Evolutionary conservation across 1,140 invertebrate species (phyloP).

Genomic region (Diprion similis): DNA sequence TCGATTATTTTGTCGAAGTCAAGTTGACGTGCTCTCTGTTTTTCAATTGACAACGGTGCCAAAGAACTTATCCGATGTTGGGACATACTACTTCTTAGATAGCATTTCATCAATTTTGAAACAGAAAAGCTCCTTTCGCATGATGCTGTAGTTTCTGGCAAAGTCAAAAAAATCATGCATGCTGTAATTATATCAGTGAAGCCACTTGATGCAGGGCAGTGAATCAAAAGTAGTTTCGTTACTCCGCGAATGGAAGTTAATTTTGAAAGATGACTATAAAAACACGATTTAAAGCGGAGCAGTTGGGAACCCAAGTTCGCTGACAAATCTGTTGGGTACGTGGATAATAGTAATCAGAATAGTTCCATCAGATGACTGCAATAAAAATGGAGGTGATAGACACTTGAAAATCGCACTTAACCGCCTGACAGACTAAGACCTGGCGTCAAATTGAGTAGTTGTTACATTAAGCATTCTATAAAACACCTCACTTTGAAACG

Average conservation of each 20-base stretch:
- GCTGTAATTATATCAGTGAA: neutral
- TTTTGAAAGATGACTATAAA: neutral
- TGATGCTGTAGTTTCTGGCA: neutral
- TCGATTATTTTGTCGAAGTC: neutral
- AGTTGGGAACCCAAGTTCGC: neutral
- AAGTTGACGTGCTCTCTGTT: neutral
- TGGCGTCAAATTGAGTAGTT: neutral
- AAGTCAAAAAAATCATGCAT: neutral
- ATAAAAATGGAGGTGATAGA: neutral
- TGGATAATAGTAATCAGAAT: neutral
- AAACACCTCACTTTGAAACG: constrained; percentile 6
- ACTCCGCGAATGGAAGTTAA: constrained; percentile 1
- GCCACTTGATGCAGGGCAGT: neutral
- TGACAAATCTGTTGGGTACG: neutral
- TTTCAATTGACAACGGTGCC: neutral
- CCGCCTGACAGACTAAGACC: neutral
- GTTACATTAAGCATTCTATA: neutral
- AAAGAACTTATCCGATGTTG: neutral
- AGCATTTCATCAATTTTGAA: neutral
- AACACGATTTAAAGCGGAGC: neutral
- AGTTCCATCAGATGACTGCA: neutral
- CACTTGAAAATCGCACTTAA: neutral
- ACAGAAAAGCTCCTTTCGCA: neutral
- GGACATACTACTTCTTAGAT: neutral
- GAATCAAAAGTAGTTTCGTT: neutral